Conservation (phyloP, 2,113 vertebrate species). For the Lepus europaeus region DNA sequence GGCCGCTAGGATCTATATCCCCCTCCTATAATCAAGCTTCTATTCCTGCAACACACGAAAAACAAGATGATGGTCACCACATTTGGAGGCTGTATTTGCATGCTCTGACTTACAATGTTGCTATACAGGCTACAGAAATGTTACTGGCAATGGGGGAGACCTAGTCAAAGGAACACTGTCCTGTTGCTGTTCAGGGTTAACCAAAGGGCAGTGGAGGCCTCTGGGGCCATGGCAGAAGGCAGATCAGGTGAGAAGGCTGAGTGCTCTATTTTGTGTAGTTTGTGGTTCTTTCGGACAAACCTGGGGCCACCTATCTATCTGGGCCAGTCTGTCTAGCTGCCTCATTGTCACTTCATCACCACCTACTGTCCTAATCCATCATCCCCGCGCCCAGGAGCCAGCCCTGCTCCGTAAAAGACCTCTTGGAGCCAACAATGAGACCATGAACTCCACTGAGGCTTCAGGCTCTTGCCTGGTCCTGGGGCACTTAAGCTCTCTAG, state of each 20-base stretch:
- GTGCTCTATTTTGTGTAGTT: neutral
- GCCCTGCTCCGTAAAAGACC: neutral
- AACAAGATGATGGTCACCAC: neutral
- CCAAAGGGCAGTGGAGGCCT: neutral
- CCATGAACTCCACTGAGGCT: neutral
- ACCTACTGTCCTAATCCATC: neutral
- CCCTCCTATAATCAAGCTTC: neutral
- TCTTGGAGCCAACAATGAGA: neutral
- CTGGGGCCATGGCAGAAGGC: neutral
- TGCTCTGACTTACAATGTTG: neutral
- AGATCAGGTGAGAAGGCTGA: neutral
- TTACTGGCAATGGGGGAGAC: neutral
- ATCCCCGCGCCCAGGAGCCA: too few species aligned
- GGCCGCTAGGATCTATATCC: neutral
- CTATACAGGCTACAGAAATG: neutral
- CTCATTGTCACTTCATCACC: neutral
- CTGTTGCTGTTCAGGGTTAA: neutral
- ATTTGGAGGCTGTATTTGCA: neutral
- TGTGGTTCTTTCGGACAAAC: neutral
- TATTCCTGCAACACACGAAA: neutral
- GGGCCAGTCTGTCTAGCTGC: neutral
- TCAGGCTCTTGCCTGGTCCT: neutral
- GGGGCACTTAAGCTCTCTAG: neutral
- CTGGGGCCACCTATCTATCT: neutral
- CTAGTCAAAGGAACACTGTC: neutral